phyloP scores from a whole-genome alignment of 1,140 invertebrate genomes.

The Hycleus cichorii region DNA sequence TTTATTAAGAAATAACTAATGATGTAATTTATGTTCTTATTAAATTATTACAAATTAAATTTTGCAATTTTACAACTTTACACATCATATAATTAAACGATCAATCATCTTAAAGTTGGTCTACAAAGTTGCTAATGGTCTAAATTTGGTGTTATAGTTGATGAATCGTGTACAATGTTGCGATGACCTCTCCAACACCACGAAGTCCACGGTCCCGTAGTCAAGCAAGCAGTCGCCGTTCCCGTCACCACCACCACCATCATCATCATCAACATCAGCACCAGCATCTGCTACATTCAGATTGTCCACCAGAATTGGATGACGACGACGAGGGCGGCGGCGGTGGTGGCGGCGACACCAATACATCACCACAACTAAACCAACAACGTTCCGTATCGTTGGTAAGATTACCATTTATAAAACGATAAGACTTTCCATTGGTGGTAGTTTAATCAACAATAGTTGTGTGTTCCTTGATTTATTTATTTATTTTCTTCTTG shows the following conservation, averaged over 20 bases:
- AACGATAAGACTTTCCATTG: too few species aligned
- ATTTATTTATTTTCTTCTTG: not conserved
- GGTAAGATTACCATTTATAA: not conserved
- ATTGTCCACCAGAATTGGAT: conserved; percentile 8
- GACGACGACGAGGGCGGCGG: conserved; percentile 1
- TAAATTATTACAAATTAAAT: not conserved
- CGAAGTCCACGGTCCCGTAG: conserved; percentile 8
- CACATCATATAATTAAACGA: not conserved
- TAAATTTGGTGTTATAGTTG: not conserved
- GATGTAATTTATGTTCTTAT: too few species aligned
- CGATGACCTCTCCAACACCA: conserved; percentile 7
- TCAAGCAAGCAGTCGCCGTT: conserved; percentile 1
- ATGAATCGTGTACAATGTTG: conserved; percentile 1
- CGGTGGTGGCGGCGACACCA: not conserved
- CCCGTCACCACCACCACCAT: not conserved
- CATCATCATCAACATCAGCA: too few species aligned
- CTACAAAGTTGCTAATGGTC: too few species aligned
- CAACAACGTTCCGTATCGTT: conserved; percentile 6
- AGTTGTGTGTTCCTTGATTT: not conserved
- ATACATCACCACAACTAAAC: too few species aligned
- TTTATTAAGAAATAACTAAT: too few species aligned
- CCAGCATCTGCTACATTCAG: not conserved
- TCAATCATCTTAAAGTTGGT: not conserved
- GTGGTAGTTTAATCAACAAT: too few species aligned
- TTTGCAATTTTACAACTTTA: not conserved